Percentiles rank a stretch among this genome's conserved stretches.
These are phyloP conservation scores for Crocodylus rhombifer DNA, from an alignment of 2,797 vertebrate genomes.

Conservation along the genomic window DNA sequence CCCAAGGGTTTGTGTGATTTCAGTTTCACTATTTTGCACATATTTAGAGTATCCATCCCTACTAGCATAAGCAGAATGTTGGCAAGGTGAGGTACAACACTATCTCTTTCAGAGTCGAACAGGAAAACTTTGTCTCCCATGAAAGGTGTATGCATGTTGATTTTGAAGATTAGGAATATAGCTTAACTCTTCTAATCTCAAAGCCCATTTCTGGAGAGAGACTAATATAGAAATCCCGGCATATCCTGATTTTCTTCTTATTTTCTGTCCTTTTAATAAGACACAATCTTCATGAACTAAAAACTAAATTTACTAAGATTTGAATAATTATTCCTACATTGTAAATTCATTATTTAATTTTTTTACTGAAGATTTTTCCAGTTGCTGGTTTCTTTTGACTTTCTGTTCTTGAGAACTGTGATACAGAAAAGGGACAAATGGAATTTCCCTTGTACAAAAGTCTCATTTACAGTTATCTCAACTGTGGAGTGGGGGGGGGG, in stretches of 20 bases:
- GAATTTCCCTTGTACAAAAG: not conserved
- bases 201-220: slow-evolving; percentile 14
- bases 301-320: not conserved
- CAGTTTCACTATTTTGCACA: slow-evolving; percentile 57
- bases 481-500: not conserved
- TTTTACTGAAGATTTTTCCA: slow-evolving; percentile 8
- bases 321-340: not conserved
- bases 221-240: not conserved
- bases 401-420: not conserved
- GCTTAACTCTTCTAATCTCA: slow-evolving; percentile 1
- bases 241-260: not conserved
- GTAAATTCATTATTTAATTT: not conserved
- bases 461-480: not conserved
- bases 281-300: not conserved
- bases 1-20: slow-evolving; percentile 95
- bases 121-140: not conserved
- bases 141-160: not conserved
- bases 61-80: not conserved
- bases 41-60: not conserved
- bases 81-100: not conserved
- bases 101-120: not conserved
- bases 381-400: not conserved
- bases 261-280: slow-evolving; percentile 3
- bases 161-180: slow-evolving; percentile 20
- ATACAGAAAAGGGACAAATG: not conserved